Base-by-base conservation (phyloP, 2,113 vertebrate genomes). In the Tachysurus vachellii region DNA sequence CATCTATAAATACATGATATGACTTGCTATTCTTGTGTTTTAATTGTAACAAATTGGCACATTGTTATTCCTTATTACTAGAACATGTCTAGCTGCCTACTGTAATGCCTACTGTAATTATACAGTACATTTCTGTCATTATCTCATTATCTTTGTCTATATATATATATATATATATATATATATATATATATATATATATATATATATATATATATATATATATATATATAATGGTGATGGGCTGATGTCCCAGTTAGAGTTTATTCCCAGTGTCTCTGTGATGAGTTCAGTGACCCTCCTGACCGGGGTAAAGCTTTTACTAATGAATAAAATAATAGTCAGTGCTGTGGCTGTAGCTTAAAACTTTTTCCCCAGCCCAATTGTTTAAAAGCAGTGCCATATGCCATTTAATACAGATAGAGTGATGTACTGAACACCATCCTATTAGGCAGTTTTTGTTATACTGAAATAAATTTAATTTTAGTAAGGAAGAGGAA, bases 401-500 rank as follows among this genome's bases (percentile, higher is more conserved):
- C 19, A 17, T 56, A 57, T 56, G 53, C n/a, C n/a, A 59, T 59
- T 80, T 59, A 59, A 6, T 42, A 42, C 54, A 36, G 56, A 81
- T 44, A 59, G 9, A 44, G 17, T 14, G 36, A 81, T 81, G 61
- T 23, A 21, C 44, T 77, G 26, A 85, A 77, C 50, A 9, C 28
- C 85, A 56, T 79, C 0, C 8, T 76, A 76, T n/a, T 8, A 54
- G 26, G 26, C 10, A 59, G 79, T 42, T 80, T 26, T 36, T 80
- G 77, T 80, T 16, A 6, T 42, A 59, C 56, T 57, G 56, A 61
- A 14, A 61, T 23, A 23, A 61, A 61, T 61, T 81, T 61, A 61
- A 81, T 81, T 31, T 57, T 75, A 36, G 80, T 76, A 47, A 71
- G 57, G 36, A 82, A 88, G 80, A 71, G 84, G 79, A 73, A 44